Evolutionary conservation across 2,113 vertebrate species (phyloP).

Genomic region (Donacobius atricapilla): DNA sequence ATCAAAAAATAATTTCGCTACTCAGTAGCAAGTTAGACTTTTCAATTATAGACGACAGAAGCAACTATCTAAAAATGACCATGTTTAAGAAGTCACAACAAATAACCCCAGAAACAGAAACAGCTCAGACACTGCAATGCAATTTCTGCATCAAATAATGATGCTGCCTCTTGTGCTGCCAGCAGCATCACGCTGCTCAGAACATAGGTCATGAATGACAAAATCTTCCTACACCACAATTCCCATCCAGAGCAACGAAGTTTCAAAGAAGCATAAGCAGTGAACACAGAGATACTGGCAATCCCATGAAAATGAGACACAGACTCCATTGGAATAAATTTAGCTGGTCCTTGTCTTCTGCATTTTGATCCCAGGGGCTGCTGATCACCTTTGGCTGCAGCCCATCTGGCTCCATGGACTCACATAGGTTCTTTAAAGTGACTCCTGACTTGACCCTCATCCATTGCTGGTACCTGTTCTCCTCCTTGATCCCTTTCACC

Average conservation of each 20-base stretch:
- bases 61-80: neutral
- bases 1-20: neutral
- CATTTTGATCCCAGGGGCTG: neutral
- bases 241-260: neutral
- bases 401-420: neutral
- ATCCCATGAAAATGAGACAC: rapidly evolving
- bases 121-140: neutral
- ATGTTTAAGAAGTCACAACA: neutral
- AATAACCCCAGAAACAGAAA: neutral
- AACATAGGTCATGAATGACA: neutral
- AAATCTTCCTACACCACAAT: neutral
- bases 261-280: neutral
- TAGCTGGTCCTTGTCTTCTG: neutral
- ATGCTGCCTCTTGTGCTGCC: neutral
- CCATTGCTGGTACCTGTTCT: neutral
- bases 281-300: neutral
- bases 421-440: neutral
- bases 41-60: neutral
- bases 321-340: neutral
- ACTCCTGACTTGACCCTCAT: neutral
- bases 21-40: neutral
- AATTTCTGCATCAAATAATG: neutral
- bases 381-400: neutral
- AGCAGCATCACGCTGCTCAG: neutral
- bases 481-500: neutral